These are phyloP conservation scores for Luscinia luscinia DNA, from an alignment of 2,797 vertebrate species.

Conservation along the genomic window DNA sequence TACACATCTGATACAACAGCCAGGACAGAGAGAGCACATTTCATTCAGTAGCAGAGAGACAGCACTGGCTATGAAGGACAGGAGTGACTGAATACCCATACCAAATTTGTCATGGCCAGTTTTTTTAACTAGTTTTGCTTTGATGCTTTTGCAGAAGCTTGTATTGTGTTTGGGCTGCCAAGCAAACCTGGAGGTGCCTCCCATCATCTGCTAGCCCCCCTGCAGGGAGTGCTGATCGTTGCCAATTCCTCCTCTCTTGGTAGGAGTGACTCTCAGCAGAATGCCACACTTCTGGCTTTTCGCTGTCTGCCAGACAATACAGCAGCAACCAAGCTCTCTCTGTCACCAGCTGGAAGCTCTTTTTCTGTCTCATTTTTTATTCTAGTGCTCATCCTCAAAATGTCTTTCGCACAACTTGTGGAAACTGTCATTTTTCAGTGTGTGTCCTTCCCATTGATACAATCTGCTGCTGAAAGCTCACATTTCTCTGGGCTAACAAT, in stretches of 20 bases:
- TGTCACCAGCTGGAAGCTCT: conserved; percentile 2
- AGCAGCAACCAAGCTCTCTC: conserved; percentile 4
- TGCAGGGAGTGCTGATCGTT: background rate
- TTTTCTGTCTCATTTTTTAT: conserved; percentile 19
- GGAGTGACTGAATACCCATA: background rate
- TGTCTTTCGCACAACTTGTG: background rate
- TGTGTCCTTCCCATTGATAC: background rate
- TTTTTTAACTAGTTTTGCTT: background rate
- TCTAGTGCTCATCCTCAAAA: conserved; percentile 7
- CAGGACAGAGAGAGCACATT: background rate
- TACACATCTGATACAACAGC: background rate
- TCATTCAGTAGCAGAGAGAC: background rate
- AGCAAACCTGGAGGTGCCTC: background rate
- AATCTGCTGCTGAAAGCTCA: background rate
- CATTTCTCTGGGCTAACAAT: background rate
- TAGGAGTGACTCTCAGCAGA: conserved; percentile 15
- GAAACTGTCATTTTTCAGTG: background rate
- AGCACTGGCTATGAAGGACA: background rate
- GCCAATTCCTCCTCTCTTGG: conserved; percentile 1
- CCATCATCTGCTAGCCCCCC: background rate
- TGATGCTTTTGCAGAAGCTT: conserved; percentile 5
- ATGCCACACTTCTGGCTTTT: background rate
- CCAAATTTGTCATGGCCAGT: background rate
- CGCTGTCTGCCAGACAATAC: background rate
- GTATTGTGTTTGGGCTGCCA: background rate